Evolutionary conservation across 2,888 invertebrate genomes (phyloP), one percentile per base, ranked within the genome.

Genomic region (Thyatira batis): DNA sequence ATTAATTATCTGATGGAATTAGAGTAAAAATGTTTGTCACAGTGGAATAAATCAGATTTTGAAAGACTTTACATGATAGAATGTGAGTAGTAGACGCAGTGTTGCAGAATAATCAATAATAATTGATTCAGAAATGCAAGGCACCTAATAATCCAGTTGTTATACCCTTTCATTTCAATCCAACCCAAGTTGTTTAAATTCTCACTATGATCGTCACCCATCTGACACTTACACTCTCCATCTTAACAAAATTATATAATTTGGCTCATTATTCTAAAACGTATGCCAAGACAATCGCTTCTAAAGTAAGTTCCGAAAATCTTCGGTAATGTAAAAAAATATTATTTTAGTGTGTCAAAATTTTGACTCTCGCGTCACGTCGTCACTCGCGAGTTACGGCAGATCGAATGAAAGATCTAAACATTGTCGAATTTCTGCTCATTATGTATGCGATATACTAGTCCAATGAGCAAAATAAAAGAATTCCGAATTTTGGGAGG

Each of bases 261-360:
- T 88, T 88, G 86, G 85, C 81, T 82, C 77, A 78, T 80, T 80
- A 80, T 77, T 75, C 77, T 81, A 84, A 77, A 85, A 78, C 67
- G 71, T 76, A 84, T 80, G 82, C 85, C 84, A 82, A 84, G 77
- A 82, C 71, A 75, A 73, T 73, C 69, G 67, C 65, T 75, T 73
- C 65, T 58, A 58, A 65, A 71, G 60, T 65, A 63, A 67, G 64
- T 67, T 67, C 53, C 52, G 55, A 71, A 69, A 69, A 60, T 60
- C 60, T 66, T 63, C 61, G 39, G 62, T 51, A 55, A 54, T 57
- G 59, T 57, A 65, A 58, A 58, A 60, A 57, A 44, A 55, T 60
- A 43, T 33, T 50, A 61, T 59, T 55, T 54, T 45, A 46, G 28
- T 59, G 52, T 51, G 43, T 55, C 57, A 44, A 54, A 58, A 60